Base-by-base conservation (phyloP, 2,113 vertebrate genomes). In the Pterocles burchelli region DNA sequence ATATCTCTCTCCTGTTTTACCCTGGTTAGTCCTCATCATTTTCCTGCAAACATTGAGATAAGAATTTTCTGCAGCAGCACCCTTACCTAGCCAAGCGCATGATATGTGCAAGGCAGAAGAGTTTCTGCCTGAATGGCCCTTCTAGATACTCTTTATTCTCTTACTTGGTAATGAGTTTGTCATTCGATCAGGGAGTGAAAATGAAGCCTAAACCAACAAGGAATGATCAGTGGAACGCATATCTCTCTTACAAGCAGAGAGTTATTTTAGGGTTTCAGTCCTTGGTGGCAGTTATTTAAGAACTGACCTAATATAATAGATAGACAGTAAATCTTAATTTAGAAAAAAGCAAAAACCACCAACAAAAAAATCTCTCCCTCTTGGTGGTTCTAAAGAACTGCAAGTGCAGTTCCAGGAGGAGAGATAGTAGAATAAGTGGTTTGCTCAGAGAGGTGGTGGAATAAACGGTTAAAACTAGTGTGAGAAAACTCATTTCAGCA, bases 311-410 rank as follows among this genome's bases (percentile, higher is more conserved):
- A 80, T 92, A 19, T 46, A 85, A 61, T 0, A 88, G 59, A 57
- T 41, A 86, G n/a, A 7, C 21, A 81, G 49, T 74, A 93, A 85
- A 93, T 78, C 57, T 85, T 91, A 14, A 79, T 93, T 91, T 93
- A 52, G 17, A 55, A 77, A 54, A 62, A 55, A 4, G n/a, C 6
- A 13, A n/a, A 34, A 13, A 24, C 10, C 10, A 43, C 8, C 16
- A 57, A 31, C 2, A 36, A 51, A 43, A 52, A 4, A 41, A 21
- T 1, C 4, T 94, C 24, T 77, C 22, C 6, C 82, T 67, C 72
- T 82, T 75, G 36, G 43, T 7, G 1, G 16, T 49, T 92, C 46
- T 58, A 43, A 79, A 85, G 73, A 79, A 13, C n/a, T 61, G 34
- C 24, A 85, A 66, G 29, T 67, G 24, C 48, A 24, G 81, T 16